A percentile compares a stretch with the other conserved stretches of the same genome.
These are phyloP conservation scores for Ips typographus DNA, from an alignment of 1,140 invertebrate species.

Conservation along the genomic window DNA sequence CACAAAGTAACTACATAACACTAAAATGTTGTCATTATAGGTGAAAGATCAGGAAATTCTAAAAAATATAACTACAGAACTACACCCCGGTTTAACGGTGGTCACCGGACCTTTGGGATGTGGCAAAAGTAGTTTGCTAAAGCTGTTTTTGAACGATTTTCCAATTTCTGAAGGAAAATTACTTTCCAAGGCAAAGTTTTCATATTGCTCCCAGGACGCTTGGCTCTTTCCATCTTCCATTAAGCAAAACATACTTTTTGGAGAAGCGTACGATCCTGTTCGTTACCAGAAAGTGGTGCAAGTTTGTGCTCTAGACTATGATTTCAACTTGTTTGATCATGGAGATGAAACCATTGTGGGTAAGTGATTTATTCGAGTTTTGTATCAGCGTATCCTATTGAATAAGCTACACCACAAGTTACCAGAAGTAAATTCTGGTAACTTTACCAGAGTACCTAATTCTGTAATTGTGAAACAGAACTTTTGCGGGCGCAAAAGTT, in stretches of 20 bases:
- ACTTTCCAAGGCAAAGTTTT: slow-evolving; percentile 65
- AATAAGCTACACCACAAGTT: background rate
- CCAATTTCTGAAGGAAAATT: slow-evolving; percentile 63
- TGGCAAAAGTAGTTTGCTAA: slow-evolving; percentile 76
- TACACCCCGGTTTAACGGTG: slow-evolving; percentile 65
- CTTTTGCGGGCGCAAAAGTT: too few relatives aligned
- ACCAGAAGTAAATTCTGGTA: background rate
- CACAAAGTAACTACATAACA: background rate
- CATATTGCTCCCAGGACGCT: slow-evolving; percentile 78
- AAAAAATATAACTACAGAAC: slow-evolving; percentile 57
- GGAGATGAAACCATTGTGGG: slow-evolving; percentile 74
- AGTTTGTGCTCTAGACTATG: slow-evolving; percentile 62
- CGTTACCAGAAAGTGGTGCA: slow-evolving; percentile 53
- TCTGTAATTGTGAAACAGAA: too few relatives aligned
- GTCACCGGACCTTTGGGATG: slow-evolving; percentile 78
- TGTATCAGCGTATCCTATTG: background rate
- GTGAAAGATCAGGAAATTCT: slow-evolving; percentile 54
- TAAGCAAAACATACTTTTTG: slow-evolving; percentile 68
- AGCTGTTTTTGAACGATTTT: slow-evolving; percentile 73
- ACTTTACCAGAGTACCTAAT: background rate
- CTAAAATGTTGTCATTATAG: background rate
- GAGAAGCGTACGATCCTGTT: slow-evolving; percentile 45
- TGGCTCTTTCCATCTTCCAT: slow-evolving; percentile 70
- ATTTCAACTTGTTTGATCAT: slow-evolving; percentile 67
- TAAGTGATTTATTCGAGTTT: slow-evolving; percentile 1